These are phyloP conservation scores for Casuarius casuarius DNA, from an alignment of 2,113 vertebrate species.

Conservation along the genomic window DNA sequence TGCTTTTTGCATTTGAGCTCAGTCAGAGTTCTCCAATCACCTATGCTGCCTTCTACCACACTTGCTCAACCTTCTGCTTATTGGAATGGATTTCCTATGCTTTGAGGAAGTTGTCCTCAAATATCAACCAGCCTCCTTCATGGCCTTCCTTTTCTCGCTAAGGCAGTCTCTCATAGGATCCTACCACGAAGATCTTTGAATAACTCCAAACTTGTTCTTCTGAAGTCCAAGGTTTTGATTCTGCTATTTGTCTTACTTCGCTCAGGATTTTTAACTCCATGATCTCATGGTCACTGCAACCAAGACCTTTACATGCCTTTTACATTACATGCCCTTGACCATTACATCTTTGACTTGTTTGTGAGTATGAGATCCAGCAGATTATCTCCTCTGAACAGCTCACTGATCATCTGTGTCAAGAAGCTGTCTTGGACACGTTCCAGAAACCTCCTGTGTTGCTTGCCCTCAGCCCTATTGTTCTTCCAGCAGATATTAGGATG, in stretches of 20 bases:
- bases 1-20: neutral
- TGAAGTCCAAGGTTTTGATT: neutral
- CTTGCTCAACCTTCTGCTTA: neutral
- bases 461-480: fast-evolving
- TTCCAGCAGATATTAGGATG: neutral
- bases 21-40: neutral
- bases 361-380: neutral
- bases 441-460: neutral
- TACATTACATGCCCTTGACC: neutral
- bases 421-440: neutral
- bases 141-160: neutral
- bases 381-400: neutral
- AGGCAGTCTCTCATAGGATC: neutral
- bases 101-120: neutral
- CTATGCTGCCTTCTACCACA: neutral
- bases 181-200: neutral
- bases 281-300: neutral
- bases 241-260: neutral
- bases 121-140: neutral
- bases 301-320: neutral
- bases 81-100: neutral
- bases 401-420: neutral
- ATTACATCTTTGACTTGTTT: neutral
- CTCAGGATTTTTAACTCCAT: neutral
- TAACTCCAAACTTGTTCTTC: neutral